phyloP scores from a whole-genome alignment of 2,888 invertebrate species.

The Amaurobius ferox region DNA sequence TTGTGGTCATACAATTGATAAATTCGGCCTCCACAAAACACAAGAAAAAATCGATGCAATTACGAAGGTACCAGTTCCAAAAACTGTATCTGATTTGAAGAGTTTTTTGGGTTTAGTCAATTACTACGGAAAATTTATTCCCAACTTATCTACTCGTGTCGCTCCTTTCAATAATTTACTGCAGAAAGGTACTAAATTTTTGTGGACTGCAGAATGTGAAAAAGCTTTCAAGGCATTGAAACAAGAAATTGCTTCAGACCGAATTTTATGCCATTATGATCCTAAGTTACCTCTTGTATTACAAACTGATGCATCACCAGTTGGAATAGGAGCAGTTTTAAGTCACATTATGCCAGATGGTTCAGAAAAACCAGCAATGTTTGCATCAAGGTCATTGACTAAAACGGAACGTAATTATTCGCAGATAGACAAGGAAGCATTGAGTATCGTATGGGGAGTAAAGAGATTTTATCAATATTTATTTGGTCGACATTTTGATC shows the following conservation, averaged over 20 bases:
- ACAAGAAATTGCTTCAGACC: too few species aligned
- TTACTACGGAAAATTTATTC: constrained; percentile 49
- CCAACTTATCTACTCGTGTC: constrained; percentile 45
- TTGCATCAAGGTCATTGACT: constrained; percentile 77
- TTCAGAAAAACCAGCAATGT: constrained; percentile 77
- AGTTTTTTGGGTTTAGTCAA: constrained; percentile 47
- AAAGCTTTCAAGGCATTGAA: too few species aligned
- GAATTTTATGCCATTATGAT: too few species aligned
- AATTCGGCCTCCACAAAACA: constrained; percentile 40
- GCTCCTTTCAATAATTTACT: constrained; percentile 39
- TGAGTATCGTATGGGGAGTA: constrained; percentile 75
- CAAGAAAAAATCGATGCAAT: constrained; percentile 48
- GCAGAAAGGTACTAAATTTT: constrained; percentile 37
- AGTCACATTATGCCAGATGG: constrained; percentile 76
- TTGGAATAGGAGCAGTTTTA: constrained; percentile 76
- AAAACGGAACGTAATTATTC: constrained; percentile 76
- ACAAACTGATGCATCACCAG: constrained; percentile 76
- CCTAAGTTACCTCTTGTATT: too few species aligned
- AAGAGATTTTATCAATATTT: constrained; percentile 76
- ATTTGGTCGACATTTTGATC: constrained; percentile 76
- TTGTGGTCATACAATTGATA: constrained; percentile 38
- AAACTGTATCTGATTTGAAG: constrained; percentile 47
- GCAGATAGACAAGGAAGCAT: constrained; percentile 77
- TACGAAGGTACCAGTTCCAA: constrained; percentile 47
- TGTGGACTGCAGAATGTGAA: constrained; percentile 43